Conservation (phyloP, 2,888 invertebrate genomes). For the Lathronympha strigana region DNA sequence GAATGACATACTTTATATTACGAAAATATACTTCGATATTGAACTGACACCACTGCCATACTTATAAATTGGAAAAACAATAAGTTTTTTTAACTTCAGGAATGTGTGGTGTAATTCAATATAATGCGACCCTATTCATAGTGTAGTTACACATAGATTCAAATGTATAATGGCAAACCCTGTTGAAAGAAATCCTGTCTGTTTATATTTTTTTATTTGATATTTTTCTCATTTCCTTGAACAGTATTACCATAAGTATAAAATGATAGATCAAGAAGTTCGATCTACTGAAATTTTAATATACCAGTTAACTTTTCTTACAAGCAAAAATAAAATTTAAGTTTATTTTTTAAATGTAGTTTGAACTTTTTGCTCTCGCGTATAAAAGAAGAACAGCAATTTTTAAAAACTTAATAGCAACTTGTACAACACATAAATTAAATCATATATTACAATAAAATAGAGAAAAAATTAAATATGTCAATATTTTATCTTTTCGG, state of each 20-base stretch:
- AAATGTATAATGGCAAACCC: constrained; percentile 25
- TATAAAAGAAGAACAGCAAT: not conserved
- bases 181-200: constrained; percentile 13
- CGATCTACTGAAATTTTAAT: not conserved
- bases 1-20: constrained; percentile 22
- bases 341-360: not conserved
- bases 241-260: not conserved
- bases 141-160: constrained; percentile 31
- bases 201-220: constrained; percentile 16
- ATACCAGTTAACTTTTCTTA: not conserved
- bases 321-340: not conserved
- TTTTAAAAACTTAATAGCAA: too few relatives aligned
- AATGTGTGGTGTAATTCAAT: constrained; percentile 29
- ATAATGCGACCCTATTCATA: constrained; percentile 28
- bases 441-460: not conserved
- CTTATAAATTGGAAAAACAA: not conserved
- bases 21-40: constrained; percentile 25
- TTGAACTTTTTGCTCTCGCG: not conserved
- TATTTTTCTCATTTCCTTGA: constrained; percentile 21
- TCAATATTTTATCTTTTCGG: too few relatives aligned
- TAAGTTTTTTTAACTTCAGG: not conserved
- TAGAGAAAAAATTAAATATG: not conserved
- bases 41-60: constrained; percentile 22
- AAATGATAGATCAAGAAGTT: not conserved
- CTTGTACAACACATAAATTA: too few relatives aligned